A percentile compares a stretch with the other conserved stretches of the same genome.
These are phyloP conservation scores for Ceratosolen fusciceps DNA, from an alignment of 1,140 invertebrate species.

Conservation along the genomic window DNA sequence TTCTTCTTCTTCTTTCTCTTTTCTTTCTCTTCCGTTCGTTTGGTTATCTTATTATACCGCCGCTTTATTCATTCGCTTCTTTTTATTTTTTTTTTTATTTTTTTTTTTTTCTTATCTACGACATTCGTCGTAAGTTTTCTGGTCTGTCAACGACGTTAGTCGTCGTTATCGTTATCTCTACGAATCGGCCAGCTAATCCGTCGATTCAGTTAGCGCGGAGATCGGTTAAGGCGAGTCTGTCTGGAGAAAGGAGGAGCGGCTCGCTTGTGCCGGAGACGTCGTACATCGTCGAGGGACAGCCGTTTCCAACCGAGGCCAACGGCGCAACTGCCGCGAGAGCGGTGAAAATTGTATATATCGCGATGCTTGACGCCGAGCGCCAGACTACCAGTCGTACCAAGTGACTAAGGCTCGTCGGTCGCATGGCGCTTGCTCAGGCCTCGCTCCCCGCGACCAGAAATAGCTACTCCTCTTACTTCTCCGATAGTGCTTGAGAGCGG, in stretches of 20 bases:
- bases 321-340: constrained; percentile 20
- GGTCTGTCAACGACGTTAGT: background rate
- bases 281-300: background rate
- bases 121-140: background rate
- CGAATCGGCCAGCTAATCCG: background rate
- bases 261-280: background rate
- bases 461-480: constrained; percentile 72
- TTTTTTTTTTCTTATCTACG: background rate
- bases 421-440: constrained; percentile 56
- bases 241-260: background rate
- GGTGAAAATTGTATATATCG: constrained; percentile 61
- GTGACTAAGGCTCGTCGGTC: constrained; percentile 63
- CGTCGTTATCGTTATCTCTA: background rate
- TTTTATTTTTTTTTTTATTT: background rate
- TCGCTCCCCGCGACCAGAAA: constrained; percentile 70
- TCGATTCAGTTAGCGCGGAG: background rate
- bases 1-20: background rate
- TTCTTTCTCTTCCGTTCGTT: background rate
- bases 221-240: background rate
- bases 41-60: too few relatives aligned
- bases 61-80: background rate
- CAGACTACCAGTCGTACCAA: constrained; percentile 68
- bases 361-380: constrained; percentile 66
- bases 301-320: background rate
- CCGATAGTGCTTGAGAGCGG: constrained; percentile 64